These are phyloP conservation scores for Neoascia interrupta DNA, from an alignment of 2,888 invertebrate genomes.

Conservation along the genomic window DNA sequence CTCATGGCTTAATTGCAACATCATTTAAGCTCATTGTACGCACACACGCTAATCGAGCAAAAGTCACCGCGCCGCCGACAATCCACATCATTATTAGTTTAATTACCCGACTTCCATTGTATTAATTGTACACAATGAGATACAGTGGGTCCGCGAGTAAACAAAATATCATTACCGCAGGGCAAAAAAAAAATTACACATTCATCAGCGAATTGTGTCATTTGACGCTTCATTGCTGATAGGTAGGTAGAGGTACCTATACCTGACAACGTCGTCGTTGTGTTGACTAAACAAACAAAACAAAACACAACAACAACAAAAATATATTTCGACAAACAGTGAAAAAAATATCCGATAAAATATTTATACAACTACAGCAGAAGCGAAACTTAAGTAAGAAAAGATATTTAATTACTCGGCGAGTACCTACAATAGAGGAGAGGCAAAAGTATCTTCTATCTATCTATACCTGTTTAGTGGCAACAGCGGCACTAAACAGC, in stretches of 20 bases:
- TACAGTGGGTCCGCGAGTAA: slow-evolving; percentile 4
- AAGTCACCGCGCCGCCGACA: slow-evolving; percentile 15
- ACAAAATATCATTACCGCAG: slow-evolving; percentile 51
- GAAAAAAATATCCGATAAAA: slow-evolving; percentile 50
- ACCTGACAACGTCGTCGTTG: not conserved
- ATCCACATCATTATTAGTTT: slow-evolving; percentile 58
- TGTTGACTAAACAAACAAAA: slow-evolving; percentile 5
- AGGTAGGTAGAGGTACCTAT: not conserved
- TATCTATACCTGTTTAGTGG: slow-evolving; percentile 48
- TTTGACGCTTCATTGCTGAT: slow-evolving; percentile 60
- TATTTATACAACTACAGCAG: slow-evolving; percentile 65
- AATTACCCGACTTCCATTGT: slow-evolving; percentile 54
- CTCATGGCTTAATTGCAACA: too few relatives aligned
- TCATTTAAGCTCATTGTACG: not conserved
- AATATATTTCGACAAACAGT: slow-evolving; percentile 38
- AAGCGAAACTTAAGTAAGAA: slow-evolving; percentile 57
- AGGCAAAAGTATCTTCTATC: slow-evolving; percentile 31
- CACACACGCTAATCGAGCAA: not conserved
- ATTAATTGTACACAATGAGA: slow-evolving; percentile 18
- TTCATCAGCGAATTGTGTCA: slow-evolving; percentile 51
- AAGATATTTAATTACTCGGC: slow-evolving; percentile 66
- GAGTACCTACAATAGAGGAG: slow-evolving; percentile 18
- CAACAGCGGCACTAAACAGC: slow-evolving; percentile 8
- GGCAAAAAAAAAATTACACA: slow-evolving; percentile 10
- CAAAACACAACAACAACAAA: not conserved